A percentile compares a stretch with the other conserved stretches of the same genome.
phyloP scores from a whole-genome alignment of 2,113 vertebrate species.

The Onychostoma macrolepis region DNA sequence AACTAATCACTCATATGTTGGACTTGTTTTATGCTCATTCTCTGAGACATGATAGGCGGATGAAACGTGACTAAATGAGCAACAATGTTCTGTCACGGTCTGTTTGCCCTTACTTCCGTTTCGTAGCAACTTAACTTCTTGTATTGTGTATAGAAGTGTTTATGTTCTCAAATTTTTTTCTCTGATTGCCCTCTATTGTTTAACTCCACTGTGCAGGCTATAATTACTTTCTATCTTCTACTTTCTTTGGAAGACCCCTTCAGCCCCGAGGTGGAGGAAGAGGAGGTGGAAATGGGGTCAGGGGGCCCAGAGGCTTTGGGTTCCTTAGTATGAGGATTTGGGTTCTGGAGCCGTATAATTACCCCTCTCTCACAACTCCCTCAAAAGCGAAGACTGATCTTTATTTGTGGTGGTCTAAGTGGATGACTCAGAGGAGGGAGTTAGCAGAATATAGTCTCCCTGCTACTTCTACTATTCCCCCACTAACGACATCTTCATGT shows the following conservation, averaged over 20 bases:
- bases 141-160: not conserved
- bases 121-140: conserved; percentile 1
- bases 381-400: conserved; percentile 62
- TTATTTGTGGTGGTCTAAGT: conserved; percentile 60
- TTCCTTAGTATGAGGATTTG: conserved; percentile 61
- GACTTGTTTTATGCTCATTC: not conserved
- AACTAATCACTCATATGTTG: not conserved
- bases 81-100: too few relatives aligned
- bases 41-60: not conserved
- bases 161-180: not conserved
- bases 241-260: conserved; percentile 62
- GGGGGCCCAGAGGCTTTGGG: conserved; percentile 59
- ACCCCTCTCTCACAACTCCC: conserved; percentile 63
- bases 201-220: conserved; percentile 55
- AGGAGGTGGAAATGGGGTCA: conserved; percentile 13
- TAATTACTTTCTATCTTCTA: conserved; percentile 67
- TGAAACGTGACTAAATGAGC: not conserved
- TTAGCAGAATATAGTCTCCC: conserved; percentile 37
- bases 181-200: conserved; percentile 31
- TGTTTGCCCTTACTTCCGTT: not conserved
- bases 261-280: conserved; percentile 55
- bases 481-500: not conserved
- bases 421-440: conserved; percentile 41
- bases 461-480: conserved; percentile 53
- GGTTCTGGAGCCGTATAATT: conserved; percentile 69